Conservation (phyloP, 1,140 invertebrate species). For the Palaemon carinicauda region DNA sequence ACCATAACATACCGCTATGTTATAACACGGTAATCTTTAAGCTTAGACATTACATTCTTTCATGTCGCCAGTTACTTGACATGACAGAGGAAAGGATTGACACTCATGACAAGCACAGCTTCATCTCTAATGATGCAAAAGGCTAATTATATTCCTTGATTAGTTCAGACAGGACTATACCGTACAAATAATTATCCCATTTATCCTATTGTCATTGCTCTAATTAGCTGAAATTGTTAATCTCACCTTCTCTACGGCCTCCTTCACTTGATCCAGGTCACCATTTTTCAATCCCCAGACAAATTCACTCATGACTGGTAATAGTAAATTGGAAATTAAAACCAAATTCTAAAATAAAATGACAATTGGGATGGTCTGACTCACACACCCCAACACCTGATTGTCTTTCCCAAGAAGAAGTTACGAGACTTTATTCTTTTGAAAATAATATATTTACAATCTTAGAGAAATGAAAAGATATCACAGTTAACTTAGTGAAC, state of each 20-base stretch:
- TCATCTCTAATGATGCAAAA: not conserved
- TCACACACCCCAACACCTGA: not conserved
- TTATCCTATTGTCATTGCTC: not conserved
- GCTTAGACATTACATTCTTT: no score
- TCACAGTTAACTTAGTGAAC: not conserved
- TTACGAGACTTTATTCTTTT: not conserved
- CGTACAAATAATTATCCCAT: not conserved
- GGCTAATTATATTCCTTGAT: no score
- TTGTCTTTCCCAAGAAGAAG: not conserved
- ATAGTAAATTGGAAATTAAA: not conserved
- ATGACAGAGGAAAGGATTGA: not conserved
- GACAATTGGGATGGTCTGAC: not conserved
- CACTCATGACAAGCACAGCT: not conserved
- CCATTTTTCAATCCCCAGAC: slow-evolving; percentile 95
- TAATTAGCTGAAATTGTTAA: not conserved
- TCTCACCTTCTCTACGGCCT: slow-evolving; percentile 83
- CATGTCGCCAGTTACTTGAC: no score
- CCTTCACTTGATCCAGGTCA: slow-evolving; percentile 88
- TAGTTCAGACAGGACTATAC: not conserved
- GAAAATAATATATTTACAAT: not conserved
- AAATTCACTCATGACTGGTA: slow-evolving; percentile 69
- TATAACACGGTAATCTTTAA: no score
- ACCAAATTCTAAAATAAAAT: not conserved
- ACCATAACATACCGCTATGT: no score
- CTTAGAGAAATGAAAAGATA: not conserved